phyloP scores from a whole-genome alignment of 64 coral and sea anemone genomes.

The Pocillopora verrucosa region DNA sequence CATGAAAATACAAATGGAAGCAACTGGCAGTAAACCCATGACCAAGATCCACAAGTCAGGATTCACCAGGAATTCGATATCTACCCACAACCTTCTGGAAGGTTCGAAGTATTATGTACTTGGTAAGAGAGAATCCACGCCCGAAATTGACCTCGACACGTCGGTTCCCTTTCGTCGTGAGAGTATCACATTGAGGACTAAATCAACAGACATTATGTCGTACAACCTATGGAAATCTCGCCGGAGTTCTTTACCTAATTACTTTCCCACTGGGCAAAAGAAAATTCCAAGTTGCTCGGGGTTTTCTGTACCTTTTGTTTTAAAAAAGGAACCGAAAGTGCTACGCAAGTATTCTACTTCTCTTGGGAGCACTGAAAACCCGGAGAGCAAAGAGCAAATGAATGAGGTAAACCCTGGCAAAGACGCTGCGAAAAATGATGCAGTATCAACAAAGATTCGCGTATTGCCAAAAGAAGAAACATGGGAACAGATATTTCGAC shows the following conservation, averaged over 20 bases:
- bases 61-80: neutral
- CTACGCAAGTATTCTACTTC: slow-evolving; percentile 14
- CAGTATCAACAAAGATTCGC: neutral
- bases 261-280: neutral
- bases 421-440: neutral
- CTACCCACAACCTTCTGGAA: neutral
- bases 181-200: neutral
- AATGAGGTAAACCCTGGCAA: neutral
- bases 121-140: slow-evolving; percentile 4
- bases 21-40: neutral
- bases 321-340: neutral
- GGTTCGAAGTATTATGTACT: neutral
- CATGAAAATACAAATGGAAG: neutral
- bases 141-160: neutral
- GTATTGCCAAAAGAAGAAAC: neutral
- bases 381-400: neutral
- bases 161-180: slow-evolving; percentile 4
- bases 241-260: slow-evolving; percentile 10
- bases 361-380: neutral
- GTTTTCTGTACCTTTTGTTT: slow-evolving; percentile 4
- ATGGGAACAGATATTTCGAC: neutral
- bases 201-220: neutral
- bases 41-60: slow-evolving; percentile 19
- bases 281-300: neutral
- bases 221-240: slow-evolving; percentile 44